A percentile compares a stretch with the other conserved stretches of the same genome.
Evolutionary conservation across 2,797 vertebrate species (phyloP).

Genomic region (Psittacula echo): DNA sequence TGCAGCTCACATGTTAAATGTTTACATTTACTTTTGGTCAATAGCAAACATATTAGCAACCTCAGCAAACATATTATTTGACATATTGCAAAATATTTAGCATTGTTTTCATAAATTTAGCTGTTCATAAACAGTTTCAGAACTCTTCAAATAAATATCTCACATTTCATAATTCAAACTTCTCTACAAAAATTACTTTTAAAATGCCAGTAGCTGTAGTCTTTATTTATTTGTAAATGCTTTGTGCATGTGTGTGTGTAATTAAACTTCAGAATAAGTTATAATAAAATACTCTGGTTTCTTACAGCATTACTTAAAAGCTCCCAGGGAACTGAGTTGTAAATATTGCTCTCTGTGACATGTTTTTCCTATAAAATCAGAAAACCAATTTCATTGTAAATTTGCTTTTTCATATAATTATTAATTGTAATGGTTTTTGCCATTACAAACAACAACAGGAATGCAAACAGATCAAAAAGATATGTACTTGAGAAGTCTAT

Average conservation of each 20-base stretch:
- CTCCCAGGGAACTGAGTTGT: not conserved
- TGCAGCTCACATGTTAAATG: not conserved
- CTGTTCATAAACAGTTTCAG: not conserved
- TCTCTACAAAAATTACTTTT: not conserved
- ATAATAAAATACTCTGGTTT: not conserved
- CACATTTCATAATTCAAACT: not conserved
- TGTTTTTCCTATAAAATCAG: not conserved
- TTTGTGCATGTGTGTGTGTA: not conserved
- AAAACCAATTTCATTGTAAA: not conserved
- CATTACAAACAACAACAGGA: not conserved
- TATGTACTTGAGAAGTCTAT: not conserved
- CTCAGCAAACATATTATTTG: not conserved
- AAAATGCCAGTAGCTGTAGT: not conserved
- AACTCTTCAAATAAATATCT: not conserved
- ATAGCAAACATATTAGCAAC: not conserved
- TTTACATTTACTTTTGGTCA: not conserved
- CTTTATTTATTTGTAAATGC: not conserved
- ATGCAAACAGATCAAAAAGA: not conserved
- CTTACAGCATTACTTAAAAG: not conserved
- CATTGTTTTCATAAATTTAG: not conserved
- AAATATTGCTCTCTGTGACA: not conserved
- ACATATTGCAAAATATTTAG: not conserved
- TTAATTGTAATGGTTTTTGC: not conserved
- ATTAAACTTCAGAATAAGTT: constrained; percentile 6
- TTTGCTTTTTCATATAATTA: not conserved